A percentile compares a stretch with the other conserved stretches of the same genome.
phyloP scores from a whole-genome alignment of 2,113 vertebrate genomes.

The Rissa tridactyla region DNA sequence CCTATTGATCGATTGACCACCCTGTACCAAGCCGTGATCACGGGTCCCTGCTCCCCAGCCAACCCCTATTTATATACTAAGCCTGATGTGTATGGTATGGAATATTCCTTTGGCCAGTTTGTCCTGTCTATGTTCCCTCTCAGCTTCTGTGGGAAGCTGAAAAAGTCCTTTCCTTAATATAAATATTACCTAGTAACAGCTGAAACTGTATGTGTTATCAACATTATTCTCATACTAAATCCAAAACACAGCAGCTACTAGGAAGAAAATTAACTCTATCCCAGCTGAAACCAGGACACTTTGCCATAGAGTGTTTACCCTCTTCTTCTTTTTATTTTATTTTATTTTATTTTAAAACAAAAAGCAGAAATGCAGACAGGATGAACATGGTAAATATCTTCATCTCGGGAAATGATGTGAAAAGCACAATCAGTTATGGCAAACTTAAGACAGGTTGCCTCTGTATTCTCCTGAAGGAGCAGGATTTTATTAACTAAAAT shows the following conservation, averaged over 20 bases:
- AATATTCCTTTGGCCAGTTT: background rate
- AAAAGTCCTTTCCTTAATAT: background rate
- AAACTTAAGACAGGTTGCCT: background rate
- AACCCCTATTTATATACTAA: background rate
- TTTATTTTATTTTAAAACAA: background rate
- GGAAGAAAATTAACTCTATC: background rate
- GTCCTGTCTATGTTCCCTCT: background rate
- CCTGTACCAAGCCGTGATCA: background rate
- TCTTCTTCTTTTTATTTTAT: background rate
- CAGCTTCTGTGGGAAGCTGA: background rate
- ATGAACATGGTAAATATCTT: background rate
- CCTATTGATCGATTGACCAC: background rate
- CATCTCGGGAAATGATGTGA: background rate
- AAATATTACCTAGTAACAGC: background rate
- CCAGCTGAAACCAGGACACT: background rate
- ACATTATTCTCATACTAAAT: background rate
- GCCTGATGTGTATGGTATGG: background rate
- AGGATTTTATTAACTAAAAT: background rate
- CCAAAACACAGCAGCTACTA: background rate
- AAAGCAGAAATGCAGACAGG: background rate
- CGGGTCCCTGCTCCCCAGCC: background rate
- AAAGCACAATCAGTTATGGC: background rate
- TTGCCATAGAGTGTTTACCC: background rate
- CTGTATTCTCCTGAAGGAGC: background rate
- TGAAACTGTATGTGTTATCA: background rate